Evolutionary conservation across 2,113 vertebrate species (phyloP).

Genomic region (Mobula hypostoma): DNA sequence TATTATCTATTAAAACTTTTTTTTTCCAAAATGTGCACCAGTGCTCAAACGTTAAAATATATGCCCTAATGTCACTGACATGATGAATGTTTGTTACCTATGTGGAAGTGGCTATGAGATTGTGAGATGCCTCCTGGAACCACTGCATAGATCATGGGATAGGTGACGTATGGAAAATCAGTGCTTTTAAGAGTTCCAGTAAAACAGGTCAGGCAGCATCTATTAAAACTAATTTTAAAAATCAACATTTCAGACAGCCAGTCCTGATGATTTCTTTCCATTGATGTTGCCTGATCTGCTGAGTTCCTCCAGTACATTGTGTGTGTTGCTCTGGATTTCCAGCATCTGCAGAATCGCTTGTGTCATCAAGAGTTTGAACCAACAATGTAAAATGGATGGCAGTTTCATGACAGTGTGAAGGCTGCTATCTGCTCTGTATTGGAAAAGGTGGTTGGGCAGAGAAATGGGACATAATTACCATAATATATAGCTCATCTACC

Average conservation of each 20-base stretch:
- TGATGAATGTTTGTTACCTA: not conserved
- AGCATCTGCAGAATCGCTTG: too few species aligned
- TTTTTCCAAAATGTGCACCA: not conserved
- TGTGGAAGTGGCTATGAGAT: not conserved
- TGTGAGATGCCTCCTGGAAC: not conserved
- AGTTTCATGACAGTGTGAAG: not conserved
- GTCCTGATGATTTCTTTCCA: too few species aligned
- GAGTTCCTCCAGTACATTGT: too few species aligned
- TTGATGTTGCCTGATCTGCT: too few species aligned
- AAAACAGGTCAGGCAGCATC: too few species aligned
- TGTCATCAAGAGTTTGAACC: not conserved
- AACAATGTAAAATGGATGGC: too few species aligned
- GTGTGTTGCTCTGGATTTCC: too few species aligned
- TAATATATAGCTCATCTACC: not conserved
- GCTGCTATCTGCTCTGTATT: not conserved
- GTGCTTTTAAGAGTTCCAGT: too few species aligned
- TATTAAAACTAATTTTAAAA: too few species aligned
- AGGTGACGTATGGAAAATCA: not conserved
- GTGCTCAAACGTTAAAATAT: not conserved
- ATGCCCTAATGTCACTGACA: not conserved
- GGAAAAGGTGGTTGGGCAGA: not conserved
- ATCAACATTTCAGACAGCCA: too few species aligned
- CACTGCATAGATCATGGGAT: not conserved
- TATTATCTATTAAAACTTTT: not conserved
- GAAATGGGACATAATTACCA: not conserved